phyloP scores from a whole-genome alignment of 2,113 vertebrate species.

The Syrmaticus mikado region DNA sequence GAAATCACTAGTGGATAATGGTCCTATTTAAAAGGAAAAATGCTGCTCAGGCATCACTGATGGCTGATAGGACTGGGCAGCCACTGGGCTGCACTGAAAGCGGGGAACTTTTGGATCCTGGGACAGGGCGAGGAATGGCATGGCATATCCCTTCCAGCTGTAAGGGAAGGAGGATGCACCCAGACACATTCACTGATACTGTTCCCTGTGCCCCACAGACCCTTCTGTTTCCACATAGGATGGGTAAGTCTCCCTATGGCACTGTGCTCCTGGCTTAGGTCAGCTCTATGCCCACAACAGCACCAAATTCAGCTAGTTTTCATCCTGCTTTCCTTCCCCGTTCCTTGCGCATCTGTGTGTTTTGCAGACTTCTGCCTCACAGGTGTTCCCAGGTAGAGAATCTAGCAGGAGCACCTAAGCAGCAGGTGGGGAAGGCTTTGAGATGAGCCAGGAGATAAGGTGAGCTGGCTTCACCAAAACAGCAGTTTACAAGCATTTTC shows the following conservation, averaged over 20 bases:
- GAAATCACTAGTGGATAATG: slow-evolving; percentile 50
- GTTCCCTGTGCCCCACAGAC: background rate
- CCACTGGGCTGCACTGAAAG: background rate
- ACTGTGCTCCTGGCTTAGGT: background rate
- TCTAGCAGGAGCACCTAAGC: background rate
- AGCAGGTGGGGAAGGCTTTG: background rate
- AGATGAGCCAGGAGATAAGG: background rate
- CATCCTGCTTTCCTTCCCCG: background rate
- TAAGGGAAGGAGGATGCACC: background rate
- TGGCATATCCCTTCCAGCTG: background rate
- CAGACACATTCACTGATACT: background rate
- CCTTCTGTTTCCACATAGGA: background rate
- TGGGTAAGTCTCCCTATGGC: background rate
- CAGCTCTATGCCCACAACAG: background rate
- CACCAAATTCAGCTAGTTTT: background rate
- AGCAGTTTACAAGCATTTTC: background rate
- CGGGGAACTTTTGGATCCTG: background rate
- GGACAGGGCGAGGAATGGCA: background rate
- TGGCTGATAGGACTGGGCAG: background rate
- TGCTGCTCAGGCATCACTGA: slow-evolving; percentile 21
- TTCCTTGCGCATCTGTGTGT: background rate
- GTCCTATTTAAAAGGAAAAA: slow-evolving; percentile 55
- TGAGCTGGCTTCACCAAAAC: background rate
- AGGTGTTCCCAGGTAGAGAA: accelerated
- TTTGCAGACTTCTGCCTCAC: background rate